phyloP scores from a whole-genome alignment of 92 coral and sea anemone species.

The Meandrina meandrites region DNA sequence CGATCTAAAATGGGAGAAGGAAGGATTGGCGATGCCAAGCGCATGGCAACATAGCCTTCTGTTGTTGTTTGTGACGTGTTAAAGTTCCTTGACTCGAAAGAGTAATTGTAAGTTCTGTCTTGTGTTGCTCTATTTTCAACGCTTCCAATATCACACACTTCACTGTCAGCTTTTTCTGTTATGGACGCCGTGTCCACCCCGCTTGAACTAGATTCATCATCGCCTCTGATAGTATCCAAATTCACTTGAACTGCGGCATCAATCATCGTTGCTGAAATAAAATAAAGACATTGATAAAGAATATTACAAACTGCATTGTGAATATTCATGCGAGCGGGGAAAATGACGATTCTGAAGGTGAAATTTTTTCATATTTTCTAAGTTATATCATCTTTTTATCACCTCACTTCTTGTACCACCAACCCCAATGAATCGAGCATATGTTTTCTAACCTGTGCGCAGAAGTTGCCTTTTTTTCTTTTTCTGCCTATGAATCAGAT shows the following conservation, averaged over 20 bases:
- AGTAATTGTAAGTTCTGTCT: constrained; percentile 25
- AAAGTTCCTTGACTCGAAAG: constrained; percentile 33
- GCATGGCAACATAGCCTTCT: constrained; percentile 53
- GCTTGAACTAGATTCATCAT: constrained; percentile 32
- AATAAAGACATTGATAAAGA: no score
- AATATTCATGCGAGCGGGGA: neutral
- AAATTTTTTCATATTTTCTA: neutral
- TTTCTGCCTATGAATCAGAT: no score
- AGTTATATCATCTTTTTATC: neutral
- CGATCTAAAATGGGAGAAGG: constrained; percentile 58
- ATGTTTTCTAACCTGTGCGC: neutral
- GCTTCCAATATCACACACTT: neutral
- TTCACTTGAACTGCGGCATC: constrained; percentile 54
- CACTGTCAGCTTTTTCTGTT: constrained; percentile 22
- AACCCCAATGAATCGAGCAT: neutral
- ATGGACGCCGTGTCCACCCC: constrained; percentile 28
- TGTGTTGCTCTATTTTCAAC: constrained; percentile 9
- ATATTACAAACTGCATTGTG: neutral
- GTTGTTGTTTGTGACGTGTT: neutral
- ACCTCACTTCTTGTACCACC: no score
- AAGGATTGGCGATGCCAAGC: constrained; percentile 55
- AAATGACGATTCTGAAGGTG: neutral
- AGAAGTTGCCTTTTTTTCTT: no score
- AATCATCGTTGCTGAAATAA: constrained; percentile 27
- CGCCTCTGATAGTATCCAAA: constrained; percentile 25